Base-by-base conservation (phyloP, 2,797 vertebrate genomes). In the Gila robusta region DNA sequence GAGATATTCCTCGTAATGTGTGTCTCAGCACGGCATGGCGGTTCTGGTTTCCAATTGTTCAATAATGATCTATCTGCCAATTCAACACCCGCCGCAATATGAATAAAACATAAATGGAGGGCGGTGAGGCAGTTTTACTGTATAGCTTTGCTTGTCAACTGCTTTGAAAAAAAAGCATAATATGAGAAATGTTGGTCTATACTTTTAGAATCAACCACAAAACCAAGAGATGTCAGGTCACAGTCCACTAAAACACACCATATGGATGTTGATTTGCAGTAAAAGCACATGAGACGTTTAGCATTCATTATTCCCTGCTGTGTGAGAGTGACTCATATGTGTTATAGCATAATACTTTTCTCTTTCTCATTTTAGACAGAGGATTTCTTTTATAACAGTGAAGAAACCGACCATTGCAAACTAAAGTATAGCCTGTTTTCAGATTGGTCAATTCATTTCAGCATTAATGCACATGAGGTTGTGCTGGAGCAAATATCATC, bases 21-120 rank as follows among this genome's bases (percentile, higher is more conserved):
- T 94, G 93, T 94, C 94, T 94, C 93, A 95, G 94, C 92, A 93
- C 91, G 91, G 92, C 94, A 92, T 93, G 93, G 91, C 93, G 69
- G 87, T 91, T 91, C 88, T 93, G 93, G 88, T 93, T 94, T 93
- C 93, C 94, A 94, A 93, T 95, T 94, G 94, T 93, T 94, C 94
- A 95, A 94, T 95, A 95, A 95, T 94, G 94, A 95, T 94, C 91
- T 94, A 94, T 95, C 94, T 94, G 93, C 92, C 93, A 93, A 95
- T 94, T 94, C 94, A 94, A 93, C 92, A 86, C 88, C 89, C 88
- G 91, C 91, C 89, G 82, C 90, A 91, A 89, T 92, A 95, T 95
- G 94, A 95, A 96, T 95, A 94, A 94, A 94, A 95, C 92, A 95
- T 94, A 93, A 91, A 85, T 86, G 91, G 87, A 82, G 76, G 71